Evolutionary conservation across 2,113 vertebrate species (phyloP), one percentile per base, ranked within the genome.

Genomic region (Tragulus kanchil): DNA sequence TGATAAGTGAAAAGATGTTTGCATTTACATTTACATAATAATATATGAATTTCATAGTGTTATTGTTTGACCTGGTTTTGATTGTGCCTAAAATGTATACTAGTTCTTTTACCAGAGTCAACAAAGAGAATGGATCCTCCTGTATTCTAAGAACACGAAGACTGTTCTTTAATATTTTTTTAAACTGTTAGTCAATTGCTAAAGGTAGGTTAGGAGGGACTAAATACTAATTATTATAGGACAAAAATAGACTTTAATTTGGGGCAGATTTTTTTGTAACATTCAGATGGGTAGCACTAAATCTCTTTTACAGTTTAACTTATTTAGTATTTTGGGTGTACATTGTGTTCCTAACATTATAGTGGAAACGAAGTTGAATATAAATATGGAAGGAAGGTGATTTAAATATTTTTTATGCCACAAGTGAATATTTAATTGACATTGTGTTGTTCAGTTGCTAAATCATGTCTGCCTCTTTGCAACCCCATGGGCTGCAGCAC

Each of bases 231-330:
- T 62, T 78, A 45, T 45, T 73, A 73, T 25, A 59, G 50, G 48
- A 67, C 17, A 95, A 85, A 95, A 82, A 31, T 85, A 75, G 48
- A 79, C 52, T 73, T 75, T 85, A 21, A 91, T 85, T 64, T 93
- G 16, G 21, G 4, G 17, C 21, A 94, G 21, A 64, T 58, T 48
- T 91, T 31, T 86, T 85, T 52, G n/a, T 45, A 93, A 48, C 36
- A 78, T 26, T 64, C 15, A 90, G n/a, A 17, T 50, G 16, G 23
- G 19, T 89, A 58, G 26, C 23, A 56, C 48, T 92, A 59, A 78
- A 59, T 71, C 25, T n/a, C 15, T 61, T 93, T 89, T 88, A 81
- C 6, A 82, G 36, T 65, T 69, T 94, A 90, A 61, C 23, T n/a
- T 92, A 45, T 64, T 94, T 89, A 79, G 26, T 28, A 36, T 59